Evolutionary conservation across 1,140 invertebrate genomes (phyloP).

Genomic region (Aporrectodea caliginosa): DNA sequence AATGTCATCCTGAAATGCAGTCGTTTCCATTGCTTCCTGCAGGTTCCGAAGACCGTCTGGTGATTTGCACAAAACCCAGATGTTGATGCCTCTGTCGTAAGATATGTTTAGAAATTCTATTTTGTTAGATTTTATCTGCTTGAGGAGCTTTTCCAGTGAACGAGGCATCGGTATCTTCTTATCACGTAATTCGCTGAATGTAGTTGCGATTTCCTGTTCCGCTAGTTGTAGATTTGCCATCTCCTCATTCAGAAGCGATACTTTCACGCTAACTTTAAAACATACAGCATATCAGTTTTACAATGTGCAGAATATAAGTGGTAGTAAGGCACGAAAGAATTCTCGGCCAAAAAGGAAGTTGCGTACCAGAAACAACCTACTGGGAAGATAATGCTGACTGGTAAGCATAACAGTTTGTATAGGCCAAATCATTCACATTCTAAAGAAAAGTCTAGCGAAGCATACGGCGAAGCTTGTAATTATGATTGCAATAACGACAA

Average conservation of each 20-base stretch:
- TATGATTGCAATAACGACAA: too few species aligned
- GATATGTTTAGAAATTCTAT: neutral
- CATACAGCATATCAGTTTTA: too few species aligned
- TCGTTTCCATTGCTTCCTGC: neutral
- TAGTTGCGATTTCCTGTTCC: neutral
- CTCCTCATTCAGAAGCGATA: neutral
- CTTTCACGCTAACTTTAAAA: neutral
- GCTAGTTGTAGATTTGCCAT: neutral
- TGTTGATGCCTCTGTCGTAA: neutral
- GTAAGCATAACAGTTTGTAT: too few species aligned
- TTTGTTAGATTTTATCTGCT: neutral
- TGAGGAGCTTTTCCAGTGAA: neutral
- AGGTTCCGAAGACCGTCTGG: neutral
- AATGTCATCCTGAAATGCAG: neutral
- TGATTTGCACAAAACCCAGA: neutral
- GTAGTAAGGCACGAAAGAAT: too few species aligned
- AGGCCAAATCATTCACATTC: too few species aligned
- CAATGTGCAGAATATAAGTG: too few species aligned
- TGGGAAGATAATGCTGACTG: too few species aligned
- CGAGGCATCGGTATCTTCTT: neutral
- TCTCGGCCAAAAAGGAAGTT: too few species aligned
- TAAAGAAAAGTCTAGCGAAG: too few species aligned
- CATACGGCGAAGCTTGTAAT: too few species aligned
- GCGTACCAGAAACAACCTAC: too few species aligned
- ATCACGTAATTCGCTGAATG: neutral